phyloP scores from a whole-genome alignment of 2,888 invertebrate species.

The Leptopilina drosophilae region DNA sequence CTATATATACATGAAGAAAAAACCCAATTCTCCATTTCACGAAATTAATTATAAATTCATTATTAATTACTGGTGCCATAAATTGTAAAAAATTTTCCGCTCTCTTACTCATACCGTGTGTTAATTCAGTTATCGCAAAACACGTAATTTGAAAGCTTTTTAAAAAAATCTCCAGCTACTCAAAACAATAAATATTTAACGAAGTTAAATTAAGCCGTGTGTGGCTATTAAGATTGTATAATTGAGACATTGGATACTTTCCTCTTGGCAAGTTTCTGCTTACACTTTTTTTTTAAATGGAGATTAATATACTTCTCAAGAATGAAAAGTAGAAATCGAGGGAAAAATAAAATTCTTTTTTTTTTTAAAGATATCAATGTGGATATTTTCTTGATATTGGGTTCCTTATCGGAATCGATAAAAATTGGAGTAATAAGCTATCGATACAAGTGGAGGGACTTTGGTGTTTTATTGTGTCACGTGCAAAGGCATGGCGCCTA shows the following conservation, averaged over 20 bases:
- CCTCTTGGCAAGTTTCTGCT: no score
- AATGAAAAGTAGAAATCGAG: background rate
- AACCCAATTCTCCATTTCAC: background rate
- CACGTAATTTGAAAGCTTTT: background rate
- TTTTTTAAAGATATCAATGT: background rate
- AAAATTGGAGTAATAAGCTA: slow-evolving; percentile 66
- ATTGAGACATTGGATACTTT: slow-evolving; percentile 22
- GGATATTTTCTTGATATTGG: background rate
- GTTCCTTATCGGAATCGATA: slow-evolving; percentile 67
- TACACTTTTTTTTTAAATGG: background rate
- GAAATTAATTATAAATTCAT: background rate
- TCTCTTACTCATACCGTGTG: slow-evolving; percentile 18
- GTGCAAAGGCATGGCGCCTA: slow-evolving; percentile 71
- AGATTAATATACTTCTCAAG: background rate
- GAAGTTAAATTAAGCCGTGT: background rate
- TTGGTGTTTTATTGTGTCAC: slow-evolving; percentile 74
- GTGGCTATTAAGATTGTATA: slow-evolving; percentile 15
- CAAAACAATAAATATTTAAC: slow-evolving; percentile 35
- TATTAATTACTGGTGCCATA: slow-evolving; percentile 40
- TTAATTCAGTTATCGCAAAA: slow-evolving; percentile 2
- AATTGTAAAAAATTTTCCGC: slow-evolving; percentile 43
- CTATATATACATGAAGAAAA: background rate
- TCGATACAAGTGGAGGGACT: slow-evolving; percentile 55
- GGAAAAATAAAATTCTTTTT: background rate
- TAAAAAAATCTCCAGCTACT: background rate